Conservation (phyloP, 2,888 invertebrate species). For the Pimpla rufipes region DNA sequence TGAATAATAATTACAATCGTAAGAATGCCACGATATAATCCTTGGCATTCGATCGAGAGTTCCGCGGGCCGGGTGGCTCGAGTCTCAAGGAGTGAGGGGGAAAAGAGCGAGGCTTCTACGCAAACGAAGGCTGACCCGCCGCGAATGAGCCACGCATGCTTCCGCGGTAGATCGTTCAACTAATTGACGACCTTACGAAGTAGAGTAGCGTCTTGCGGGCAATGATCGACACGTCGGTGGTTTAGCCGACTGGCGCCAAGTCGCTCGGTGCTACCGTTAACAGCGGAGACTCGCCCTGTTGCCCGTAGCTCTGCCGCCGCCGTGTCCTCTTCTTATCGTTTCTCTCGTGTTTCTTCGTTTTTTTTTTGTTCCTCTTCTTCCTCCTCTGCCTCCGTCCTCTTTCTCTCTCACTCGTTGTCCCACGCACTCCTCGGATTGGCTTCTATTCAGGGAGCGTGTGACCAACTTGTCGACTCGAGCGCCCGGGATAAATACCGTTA, state of each 20-base stretch:
- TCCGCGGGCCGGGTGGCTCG: neutral
- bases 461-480: conserved; percentile 66
- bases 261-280: conserved; percentile 39
- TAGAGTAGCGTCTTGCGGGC: conserved; percentile 25
- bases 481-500: conserved; percentile 78
- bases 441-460: conserved; percentile 65
- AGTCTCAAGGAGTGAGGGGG: conserved; percentile 13
- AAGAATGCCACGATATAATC: conserved; percentile 11
- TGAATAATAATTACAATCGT: conserved; percentile 23
- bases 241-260: conserved; percentile 41
- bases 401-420: conserved; percentile 21
- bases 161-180: conserved; percentile 13
- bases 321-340: neutral
- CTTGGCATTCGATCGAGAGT: conserved; percentile 14
- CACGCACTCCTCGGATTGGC: conserved; percentile 35
- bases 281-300: conserved; percentile 9
- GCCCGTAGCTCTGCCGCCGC: conserved; percentile 6
- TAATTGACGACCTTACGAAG: conserved; percentile 36
- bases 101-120: neutral
- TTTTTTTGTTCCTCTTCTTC: conserved; percentile 12
- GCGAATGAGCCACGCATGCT: conserved; percentile 13
- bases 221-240: conserved; percentile 17
- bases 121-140: conserved; percentile 5
- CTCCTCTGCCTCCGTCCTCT: conserved; percentile 5
- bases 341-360: neutral